Conservation (phyloP, 1,140 invertebrate species). For the Mercenaria mercenaria region DNA sequence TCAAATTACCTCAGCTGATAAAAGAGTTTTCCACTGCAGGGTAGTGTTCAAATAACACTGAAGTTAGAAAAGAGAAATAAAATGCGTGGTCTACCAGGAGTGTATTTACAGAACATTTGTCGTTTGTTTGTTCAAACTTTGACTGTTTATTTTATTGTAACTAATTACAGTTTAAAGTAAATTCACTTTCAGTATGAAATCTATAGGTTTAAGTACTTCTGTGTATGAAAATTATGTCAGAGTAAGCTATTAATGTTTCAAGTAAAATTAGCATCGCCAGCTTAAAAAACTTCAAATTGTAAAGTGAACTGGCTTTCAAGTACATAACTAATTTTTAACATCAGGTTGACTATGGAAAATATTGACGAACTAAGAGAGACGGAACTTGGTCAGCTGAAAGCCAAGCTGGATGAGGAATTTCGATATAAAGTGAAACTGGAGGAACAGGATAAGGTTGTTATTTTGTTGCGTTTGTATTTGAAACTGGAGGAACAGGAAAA, state of each 20-base stretch:
- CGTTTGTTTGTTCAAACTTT: neutral
- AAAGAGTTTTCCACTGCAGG: neutral
- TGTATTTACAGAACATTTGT: neutral
- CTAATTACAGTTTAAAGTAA: neutral
- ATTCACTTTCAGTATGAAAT: neutral
- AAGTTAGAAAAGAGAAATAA: neutral
- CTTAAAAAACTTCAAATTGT: too few relatives aligned
- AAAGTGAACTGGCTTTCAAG: too few relatives aligned
- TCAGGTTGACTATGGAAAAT: neutral
- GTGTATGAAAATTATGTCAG: too few relatives aligned
- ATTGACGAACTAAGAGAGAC: neutral
- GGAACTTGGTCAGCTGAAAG: slow-evolving; percentile 1
- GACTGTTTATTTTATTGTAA: neutral
- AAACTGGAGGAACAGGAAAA: neutral
- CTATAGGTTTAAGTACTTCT: too few relatives aligned
- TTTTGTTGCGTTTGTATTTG: neutral
- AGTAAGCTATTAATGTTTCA: too few relatives aligned
- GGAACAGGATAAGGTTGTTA: slow-evolving; percentile 36
- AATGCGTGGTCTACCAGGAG: neutral
- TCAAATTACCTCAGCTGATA: neutral
- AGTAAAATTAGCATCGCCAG: too few relatives aligned
- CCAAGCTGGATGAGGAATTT: slow-evolving; percentile 42
- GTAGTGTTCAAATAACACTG: neutral
- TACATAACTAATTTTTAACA: too few relatives aligned
- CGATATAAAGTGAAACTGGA: slow-evolving; percentile 23